Base-by-base conservation (phyloP, 2,797 vertebrate species). In the Rhinophrynus dorsalis region DNA sequence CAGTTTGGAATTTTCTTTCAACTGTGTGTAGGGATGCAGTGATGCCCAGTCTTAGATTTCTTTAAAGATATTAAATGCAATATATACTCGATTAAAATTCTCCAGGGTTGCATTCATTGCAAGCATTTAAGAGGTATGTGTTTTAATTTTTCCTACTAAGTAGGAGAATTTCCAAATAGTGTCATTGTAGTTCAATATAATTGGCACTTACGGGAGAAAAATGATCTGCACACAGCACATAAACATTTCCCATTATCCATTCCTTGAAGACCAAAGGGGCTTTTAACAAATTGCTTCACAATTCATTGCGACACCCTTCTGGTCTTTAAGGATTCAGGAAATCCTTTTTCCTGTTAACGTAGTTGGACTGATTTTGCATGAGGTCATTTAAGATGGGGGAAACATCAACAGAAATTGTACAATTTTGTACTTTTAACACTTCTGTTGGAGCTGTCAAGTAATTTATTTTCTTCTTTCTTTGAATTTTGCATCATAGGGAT, bases 401-500 rank as follows among this genome's bases (percentile, higher is more conserved):
- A n/a, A 3, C 3, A 1, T 1, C 17, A 18, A 21, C 8, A 26
- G 3, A 24, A 60, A 24, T 21, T 30, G 17, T 2, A 3, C 3
- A 4, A 26, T 47, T 13, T 45, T 54, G 1, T 12, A 10, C 29
- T 3, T 50, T 38, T 17, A 18, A 9, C 15, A 24, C 18, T 33
- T 42, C 17, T 54, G 6, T 11, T 2, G n/a, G 20, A 11, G 11
- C 32, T 48, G 5, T 12, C 9, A 21, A 56, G 12, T 50, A 5
- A 24, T 47, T 37, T 27, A 40, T 15, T 30, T 20, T 13, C 42
- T 76, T 72, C 80, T 92, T 86, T 95, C 86, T 95, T 89, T 90
- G 88, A 86, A 91, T 93, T 94, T 91, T 94, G 88, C 91, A 83
- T 87, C 77, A 76, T 94, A 98, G 96, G 94, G 87, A 89, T 38